Evolutionary conservation across 2,113 vertebrate genomes (phyloP), one percentile per base, ranked within the genome.

Genomic region (Hydrochoerus hydrochaeris): DNA sequence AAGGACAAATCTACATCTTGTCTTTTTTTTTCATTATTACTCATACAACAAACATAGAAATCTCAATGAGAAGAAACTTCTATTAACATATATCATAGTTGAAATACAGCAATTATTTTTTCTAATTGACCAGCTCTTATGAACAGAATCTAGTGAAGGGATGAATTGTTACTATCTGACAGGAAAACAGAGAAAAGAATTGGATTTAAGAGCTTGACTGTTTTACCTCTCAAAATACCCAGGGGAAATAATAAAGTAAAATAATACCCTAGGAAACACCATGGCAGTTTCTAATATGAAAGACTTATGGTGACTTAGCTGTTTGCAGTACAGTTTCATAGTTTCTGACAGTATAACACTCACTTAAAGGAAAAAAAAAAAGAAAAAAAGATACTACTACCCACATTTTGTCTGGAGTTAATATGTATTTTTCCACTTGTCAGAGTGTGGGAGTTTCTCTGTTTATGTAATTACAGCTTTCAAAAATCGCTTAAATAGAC

Each of bases 391-490:
- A 90, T 75, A 90, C 73, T 28, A 82, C 91, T 93, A 84, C 96
- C 96, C 97, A 98, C 97, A 96, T 90, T 96, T 97, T 97, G 95
- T 96, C 97, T 98, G 95, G 96, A 98, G 94, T 97, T 97, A 97
- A 97, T 98, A 94, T 91, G 95, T 94, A 97, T 98, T 98, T 98
- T 98, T 97, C 95, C 94, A 97, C 95, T 96, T 95, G 96, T 97
- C 93, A 96, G 80, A 85, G 96, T 96, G 96, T 98, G 84, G 97
- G 97, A 97, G 90, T 88, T n/a, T 97, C 92, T 98, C 93, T 97
- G 97, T 97, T 97, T 97, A 96, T 98, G 92, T 98, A 97, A 98
- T 97, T 98, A 97, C 81, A 94, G 87, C 96, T 98, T 98, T 98
- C 87, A 94, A 96, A 96, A 97, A 97, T 91, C 13, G 1, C 88